Evolutionary conservation across 2,797 vertebrate genomes (phyloP).

Genomic region (Microtus obscurus): DNA sequence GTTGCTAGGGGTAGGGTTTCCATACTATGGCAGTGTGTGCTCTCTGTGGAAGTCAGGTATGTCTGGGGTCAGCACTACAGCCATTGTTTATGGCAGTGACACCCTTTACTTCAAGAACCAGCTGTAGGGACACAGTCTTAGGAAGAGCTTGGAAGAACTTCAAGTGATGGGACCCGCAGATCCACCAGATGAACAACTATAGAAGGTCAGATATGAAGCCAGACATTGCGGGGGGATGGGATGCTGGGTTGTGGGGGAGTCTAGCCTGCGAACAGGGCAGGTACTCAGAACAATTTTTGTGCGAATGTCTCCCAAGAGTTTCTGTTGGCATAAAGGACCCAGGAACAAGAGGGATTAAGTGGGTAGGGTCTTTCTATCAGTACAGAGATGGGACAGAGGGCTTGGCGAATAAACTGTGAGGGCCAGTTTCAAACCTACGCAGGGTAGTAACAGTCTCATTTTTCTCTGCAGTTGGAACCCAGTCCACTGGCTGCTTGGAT

Average conservation of each 20-base stretch:
- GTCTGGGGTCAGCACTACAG: not conserved
- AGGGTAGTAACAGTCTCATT: not conserved
- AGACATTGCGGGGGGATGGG: not conserved
- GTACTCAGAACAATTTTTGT: not conserved
- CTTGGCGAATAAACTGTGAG: not conserved
- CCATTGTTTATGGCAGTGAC: rapidly evolving
- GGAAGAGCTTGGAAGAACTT: not conserved
- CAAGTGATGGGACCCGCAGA: not conserved
- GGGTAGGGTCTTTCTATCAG: not conserved
- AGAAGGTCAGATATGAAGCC: not conserved
- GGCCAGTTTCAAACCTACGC: not conserved
- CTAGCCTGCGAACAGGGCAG: not conserved
- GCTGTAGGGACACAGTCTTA: not conserved
- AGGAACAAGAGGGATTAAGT: not conserved
- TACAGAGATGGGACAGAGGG: not conserved
- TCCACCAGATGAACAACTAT: not conserved
- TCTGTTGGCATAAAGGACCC: not conserved
- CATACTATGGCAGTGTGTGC: rapidly evolving
- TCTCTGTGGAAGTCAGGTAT: not conserved
- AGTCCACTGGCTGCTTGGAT: not conserved
- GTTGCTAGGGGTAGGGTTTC: not conserved
- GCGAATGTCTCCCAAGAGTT: not conserved
- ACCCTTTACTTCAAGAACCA: not conserved
- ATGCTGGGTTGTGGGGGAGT: not conserved
- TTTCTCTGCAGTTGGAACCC: not conserved